phyloP scores from a whole-genome alignment of 2,113 vertebrate species.

The Ifrita kowaldi region DNA sequence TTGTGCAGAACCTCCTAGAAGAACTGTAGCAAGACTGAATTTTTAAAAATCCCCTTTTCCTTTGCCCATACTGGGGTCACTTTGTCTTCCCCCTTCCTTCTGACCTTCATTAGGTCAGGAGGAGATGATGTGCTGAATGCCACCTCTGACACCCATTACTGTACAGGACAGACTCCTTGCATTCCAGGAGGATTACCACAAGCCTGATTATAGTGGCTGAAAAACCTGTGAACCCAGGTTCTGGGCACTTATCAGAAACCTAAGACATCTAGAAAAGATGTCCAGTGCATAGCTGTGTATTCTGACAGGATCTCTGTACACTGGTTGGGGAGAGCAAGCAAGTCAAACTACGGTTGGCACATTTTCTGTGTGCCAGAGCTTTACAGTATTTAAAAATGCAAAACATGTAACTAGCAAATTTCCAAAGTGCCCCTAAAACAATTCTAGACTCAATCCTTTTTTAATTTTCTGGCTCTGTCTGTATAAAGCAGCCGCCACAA shows the following conservation, averaged over 20 bases:
- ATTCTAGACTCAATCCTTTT: background rate
- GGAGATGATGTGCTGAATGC: background rate
- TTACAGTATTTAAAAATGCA: background rate
- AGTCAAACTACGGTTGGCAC: background rate
- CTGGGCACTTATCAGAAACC: background rate
- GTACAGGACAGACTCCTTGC: background rate
- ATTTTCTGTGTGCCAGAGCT: background rate
- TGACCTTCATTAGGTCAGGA: background rate
- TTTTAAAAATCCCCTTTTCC: background rate
- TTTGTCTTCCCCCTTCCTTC: background rate
- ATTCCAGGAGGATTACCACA: background rate
- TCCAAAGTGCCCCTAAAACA: background rate
- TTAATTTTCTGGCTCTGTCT: background rate
- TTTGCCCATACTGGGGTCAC: fast-evolving
- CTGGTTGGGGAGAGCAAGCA: background rate
- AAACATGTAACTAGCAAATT: background rate
- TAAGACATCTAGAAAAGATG: background rate
- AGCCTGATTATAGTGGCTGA: background rate
- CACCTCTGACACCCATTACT: background rate
- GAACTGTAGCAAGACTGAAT: background rate
- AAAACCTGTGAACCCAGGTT: background rate
- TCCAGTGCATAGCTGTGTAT: background rate
- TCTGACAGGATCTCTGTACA: background rate
- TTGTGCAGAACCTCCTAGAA: background rate
- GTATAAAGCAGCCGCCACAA: background rate